Conservation (phyloP, 2,113 vertebrate species). For the Mesitornis unicolor region DNA sequence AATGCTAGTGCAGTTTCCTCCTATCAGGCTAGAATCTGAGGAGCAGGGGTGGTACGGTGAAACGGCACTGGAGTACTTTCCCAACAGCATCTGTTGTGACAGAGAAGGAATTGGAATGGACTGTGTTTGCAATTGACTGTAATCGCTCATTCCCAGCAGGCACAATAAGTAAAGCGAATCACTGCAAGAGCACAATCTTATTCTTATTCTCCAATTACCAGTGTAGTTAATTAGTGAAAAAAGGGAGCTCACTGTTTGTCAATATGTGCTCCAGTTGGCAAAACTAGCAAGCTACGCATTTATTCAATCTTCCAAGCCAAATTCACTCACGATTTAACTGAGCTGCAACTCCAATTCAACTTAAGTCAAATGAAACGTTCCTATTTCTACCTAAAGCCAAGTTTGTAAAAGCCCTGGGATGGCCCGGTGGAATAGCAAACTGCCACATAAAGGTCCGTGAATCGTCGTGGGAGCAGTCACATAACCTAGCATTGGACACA, state of each 20-base stretch:
- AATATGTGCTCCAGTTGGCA: slow-evolving; percentile 61
- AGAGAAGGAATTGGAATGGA: slow-evolving; percentile 17
- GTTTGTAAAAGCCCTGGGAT: not conserved
- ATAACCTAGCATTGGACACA: not conserved
- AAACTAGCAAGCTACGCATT: slow-evolving; percentile 43
- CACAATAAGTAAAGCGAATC: slow-evolving; percentile 38
- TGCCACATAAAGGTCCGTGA: not conserved
- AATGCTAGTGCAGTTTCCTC: not conserved
- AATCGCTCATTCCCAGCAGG: slow-evolving; percentile 52
- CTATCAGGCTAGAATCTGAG: not conserved
- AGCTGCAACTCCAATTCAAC: not conserved
- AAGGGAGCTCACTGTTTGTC: slow-evolving; percentile 54
- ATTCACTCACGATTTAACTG: slow-evolving; percentile 38
- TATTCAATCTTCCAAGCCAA: slow-evolving; percentile 43
- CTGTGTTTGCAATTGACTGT: not conserved
- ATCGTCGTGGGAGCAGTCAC: not conserved
- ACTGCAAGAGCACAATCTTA: slow-evolving; percentile 36
- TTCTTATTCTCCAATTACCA: slow-evolving; percentile 54
- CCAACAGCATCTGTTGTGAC: slow-evolving; percentile 15
- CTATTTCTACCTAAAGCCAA: not conserved
- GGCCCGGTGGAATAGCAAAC: not conserved
- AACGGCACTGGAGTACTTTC: not conserved
- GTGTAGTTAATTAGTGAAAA: slow-evolving; percentile 49
- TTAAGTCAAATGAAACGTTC: not conserved
- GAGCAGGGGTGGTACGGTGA: not conserved